phyloP scores from a whole-genome alignment of 2,797 vertebrate species.

The Sphaeramia orbicularis region DNA sequence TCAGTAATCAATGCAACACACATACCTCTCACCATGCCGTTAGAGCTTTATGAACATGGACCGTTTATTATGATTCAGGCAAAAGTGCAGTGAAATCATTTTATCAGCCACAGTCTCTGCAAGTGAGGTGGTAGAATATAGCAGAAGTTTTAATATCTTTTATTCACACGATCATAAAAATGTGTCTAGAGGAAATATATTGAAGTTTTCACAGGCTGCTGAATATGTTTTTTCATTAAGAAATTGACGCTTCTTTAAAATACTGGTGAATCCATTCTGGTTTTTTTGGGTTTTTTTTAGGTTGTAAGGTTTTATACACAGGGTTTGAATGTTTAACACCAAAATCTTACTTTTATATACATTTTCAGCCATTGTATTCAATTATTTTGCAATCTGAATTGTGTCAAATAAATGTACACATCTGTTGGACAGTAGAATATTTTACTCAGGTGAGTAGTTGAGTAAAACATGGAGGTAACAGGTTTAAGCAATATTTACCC shows the following conservation, averaged over 20 bases:
- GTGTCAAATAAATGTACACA: not conserved
- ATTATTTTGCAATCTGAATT: slow-evolving; percentile 1
- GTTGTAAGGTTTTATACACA: slow-evolving; percentile 3
- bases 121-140: not conserved
- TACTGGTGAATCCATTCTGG: slow-evolving; percentile 3
- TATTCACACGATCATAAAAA: no score
- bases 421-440: no score
- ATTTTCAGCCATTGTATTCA: not conserved
- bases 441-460: no score
- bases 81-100: no score
- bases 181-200: no score
- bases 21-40: no score
- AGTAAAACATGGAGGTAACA: no score
- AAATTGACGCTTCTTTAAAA: slow-evolving; percentile 1
- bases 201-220: not conserved
- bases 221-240: slow-evolving; percentile 1
- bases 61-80: no score
- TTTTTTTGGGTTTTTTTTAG: no score
- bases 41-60: no score
- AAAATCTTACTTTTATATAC: not conserved
- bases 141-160: not conserved
- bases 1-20: no score
- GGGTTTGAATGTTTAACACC: not conserved
- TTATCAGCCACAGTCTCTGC: not conserved
- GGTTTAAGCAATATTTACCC: no score